Base-by-base conservation (phyloP, 2,888 invertebrate genomes). In the Pardosa pseudoannulata region DNA sequence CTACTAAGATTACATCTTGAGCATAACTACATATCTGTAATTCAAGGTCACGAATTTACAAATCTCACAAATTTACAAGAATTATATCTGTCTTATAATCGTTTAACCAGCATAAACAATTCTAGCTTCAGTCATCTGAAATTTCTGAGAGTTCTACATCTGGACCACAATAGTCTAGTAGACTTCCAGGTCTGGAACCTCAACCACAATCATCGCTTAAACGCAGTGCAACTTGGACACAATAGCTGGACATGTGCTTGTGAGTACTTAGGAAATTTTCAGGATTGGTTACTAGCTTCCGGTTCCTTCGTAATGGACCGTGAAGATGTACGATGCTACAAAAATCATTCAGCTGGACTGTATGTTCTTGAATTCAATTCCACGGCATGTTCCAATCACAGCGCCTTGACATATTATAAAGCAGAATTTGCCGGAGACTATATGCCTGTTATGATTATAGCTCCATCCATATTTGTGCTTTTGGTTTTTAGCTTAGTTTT, bases 241-340 rank as follows among this genome's bases (percentile, higher is more conserved):
- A 96, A 96, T 91, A 95, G 95, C 78, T 96, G 96, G 96, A 94
- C 95, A 73, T 96, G 96, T 92, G 95, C 96, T 90, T 96, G 96
- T 91, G 95, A 95, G 90, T 96, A 94, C 91, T 94, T 97, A 90
- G 95, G 94, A 91, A 94, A 93, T 91, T 94, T 95, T 90, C 94
- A 95, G 89, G 95, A 96, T 91, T 96, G 95, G 95, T 93, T 95
- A 88, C 93, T 94, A 89, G 93, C 94, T 89, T 94, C 94, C 70
- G 94, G 93, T 88, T 93, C 94, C 74, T 92, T 91, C 81, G 94
- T 96, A 79, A n/a, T 65, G 11, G 88, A 90, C 67, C 87, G 86
- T 9, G 79, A 88, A 50, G 79, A 80, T 41, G 88, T 89, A 27
- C 86, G 89, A 28, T 89, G 89, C 46, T 86, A 82, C 67, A 79